phyloP scores from a whole-genome alignment of 2,888 invertebrate species.

The Pristionchus maxplancki region DNA sequence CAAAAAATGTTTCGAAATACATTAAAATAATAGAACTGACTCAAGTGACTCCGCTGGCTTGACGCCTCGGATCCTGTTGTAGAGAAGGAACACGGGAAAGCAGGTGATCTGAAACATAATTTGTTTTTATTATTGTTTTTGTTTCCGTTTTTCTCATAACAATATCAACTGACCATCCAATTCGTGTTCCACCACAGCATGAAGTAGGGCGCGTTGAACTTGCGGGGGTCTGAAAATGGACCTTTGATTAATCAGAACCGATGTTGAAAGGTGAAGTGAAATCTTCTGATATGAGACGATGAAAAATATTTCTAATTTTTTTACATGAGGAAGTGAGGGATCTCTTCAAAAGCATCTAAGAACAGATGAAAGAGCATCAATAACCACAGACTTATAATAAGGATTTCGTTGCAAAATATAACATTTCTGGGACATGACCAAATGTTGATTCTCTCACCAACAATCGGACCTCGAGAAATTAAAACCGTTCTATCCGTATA shows the following conservation, averaged over 20 bases:
- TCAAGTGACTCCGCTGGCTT: not conserved
- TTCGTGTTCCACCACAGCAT: constrained; percentile 75
- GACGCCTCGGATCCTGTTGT: constrained; percentile 17
- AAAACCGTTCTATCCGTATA: no score
- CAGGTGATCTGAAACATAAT: constrained; percentile 55
- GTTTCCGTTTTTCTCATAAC: not conserved
- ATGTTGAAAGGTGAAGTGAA: no score
- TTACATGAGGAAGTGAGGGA: no score
- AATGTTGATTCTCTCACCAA: no score
- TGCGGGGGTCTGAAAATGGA: constrained; percentile 52
- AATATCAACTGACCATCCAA: constrained; percentile 62
- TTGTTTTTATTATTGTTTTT: not conserved
- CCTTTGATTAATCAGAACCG: not conserved
- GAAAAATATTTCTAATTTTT: no score
- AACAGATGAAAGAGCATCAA: no score
- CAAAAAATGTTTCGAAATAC: not conserved
- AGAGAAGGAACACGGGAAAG: constrained; percentile 60
- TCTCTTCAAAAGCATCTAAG: no score
- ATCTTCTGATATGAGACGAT: no score
- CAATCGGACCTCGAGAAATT: no score
- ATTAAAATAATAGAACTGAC: not conserved
- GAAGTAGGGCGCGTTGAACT: constrained; percentile 75
- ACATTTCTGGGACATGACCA: no score
- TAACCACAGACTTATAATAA: no score
- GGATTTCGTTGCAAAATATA: no score